Conservation (phyloP, 2,113 vertebrate genomes). For the Suricata suricatta region DNA sequence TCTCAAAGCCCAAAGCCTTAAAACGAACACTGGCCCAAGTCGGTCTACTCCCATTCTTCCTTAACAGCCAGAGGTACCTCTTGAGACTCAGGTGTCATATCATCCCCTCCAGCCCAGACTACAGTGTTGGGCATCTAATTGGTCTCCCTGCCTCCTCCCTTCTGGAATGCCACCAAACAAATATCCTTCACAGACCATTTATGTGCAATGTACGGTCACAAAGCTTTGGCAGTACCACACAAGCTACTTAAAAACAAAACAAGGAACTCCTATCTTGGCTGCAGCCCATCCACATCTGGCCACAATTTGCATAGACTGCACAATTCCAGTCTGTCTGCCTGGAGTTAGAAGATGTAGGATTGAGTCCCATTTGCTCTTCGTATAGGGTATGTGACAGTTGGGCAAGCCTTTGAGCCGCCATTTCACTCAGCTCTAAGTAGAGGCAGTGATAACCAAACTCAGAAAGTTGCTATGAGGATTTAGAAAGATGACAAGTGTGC, state of each 20-base stretch:
- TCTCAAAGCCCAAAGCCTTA: neutral
- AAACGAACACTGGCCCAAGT: neutral
- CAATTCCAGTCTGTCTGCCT: neutral
- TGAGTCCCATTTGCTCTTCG: neutral
- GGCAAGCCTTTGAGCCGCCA: neutral
- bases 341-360: neutral
- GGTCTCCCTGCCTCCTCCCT: neutral
- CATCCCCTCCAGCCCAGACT: neutral
- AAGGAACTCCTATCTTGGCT: neutral
- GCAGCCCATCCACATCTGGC: neutral
- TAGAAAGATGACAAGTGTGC: neutral
- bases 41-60: neutral
- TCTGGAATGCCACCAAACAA: neutral
- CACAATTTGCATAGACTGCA: neutral
- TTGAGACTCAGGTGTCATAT: neutral
- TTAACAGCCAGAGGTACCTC: neutral
- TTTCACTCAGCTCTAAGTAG: neutral
- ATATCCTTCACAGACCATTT: neutral
- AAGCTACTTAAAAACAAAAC: neutral
- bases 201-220: neutral
- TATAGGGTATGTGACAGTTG: too few relatives aligned
- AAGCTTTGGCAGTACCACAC: neutral
- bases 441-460: neutral
- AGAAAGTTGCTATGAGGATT: neutral
- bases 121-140: neutral